These are phyloP conservation scores for Acanthaster planci DNA, from an alignment of 35 echinoderm and acorn worm genomes.

Conservation along the genomic window DNA sequence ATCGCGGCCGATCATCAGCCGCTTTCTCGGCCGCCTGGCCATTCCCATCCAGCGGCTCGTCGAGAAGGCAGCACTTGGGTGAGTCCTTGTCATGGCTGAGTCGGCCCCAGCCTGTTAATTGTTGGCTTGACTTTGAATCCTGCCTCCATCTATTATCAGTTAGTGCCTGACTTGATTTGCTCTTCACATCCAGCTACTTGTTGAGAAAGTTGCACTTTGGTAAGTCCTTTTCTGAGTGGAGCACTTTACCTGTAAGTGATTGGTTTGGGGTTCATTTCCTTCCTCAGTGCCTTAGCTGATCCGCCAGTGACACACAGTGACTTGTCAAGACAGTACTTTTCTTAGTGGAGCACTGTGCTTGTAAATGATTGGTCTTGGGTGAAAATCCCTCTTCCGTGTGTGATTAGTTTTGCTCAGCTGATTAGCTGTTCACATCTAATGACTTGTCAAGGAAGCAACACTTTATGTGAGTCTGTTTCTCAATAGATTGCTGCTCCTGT, in stretches of 20 bases:
- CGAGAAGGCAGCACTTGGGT: constrained; percentile 92
- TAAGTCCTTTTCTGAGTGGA: neutral
- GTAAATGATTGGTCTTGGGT: neutral
- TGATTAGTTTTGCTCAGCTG: no score
- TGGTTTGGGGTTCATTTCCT: neutral
- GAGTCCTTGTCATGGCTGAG: neutral
- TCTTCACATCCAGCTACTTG: neutral
- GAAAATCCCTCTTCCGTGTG: neutral
- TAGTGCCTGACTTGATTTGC: neutral
- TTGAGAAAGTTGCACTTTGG: constrained; percentile 53
- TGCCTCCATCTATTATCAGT: no score
- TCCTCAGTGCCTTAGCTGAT: no score
- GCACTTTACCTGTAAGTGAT: neutral
- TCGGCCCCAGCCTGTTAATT: neutral
- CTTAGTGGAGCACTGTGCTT: neutral
- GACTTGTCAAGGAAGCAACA: no score
- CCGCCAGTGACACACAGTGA: no score
- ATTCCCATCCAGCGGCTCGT: constrained; percentile 83
- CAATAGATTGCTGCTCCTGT: neutral
- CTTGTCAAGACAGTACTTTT: neutral
- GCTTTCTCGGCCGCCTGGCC: constrained; percentile 87
- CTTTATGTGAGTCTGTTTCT: neutral
- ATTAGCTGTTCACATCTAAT: no score
- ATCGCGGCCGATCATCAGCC: constrained; percentile 90
- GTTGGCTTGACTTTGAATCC: neutral